Evolutionary conservation across 2,797 vertebrate genomes (phyloP), one percentile per base, ranked within the genome.

Genomic region (Sebastes nivosus): DNA sequence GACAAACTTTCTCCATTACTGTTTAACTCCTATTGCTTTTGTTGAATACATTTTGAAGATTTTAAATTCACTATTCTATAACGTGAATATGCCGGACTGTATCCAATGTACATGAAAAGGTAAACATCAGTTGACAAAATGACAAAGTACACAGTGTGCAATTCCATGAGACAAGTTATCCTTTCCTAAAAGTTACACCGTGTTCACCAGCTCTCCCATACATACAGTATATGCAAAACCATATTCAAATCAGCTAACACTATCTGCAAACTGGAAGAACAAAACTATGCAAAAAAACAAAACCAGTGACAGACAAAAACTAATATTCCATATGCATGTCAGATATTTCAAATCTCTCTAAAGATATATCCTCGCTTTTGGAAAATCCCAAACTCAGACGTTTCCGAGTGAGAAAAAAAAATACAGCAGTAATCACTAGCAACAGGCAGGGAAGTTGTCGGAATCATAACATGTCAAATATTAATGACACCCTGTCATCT

Each of bases 381-480:
- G 32, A 67, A 72, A 65, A 69, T 20, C n/a, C 50, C 25, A 72
- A 54, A 55, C 29, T 67, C 36, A 10, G 24, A 32, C 16, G 50
- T 63, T 74, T 77, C 25, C 20, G 9, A 52, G 52, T 29, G 3
- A 36, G n/a, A 72, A 55, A 65, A 27, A 72, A 72, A 20, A 73
- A 83, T 59, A 64, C 25, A 72, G 50, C 73, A 79, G 70, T 80
- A 75, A 52, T 80, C 78, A 77, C 52, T 9, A 87, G 92, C 92
- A 94, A 93, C 93, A 95, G 90, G 94, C 91, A 76, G 82, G 71
- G 85, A 94, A 94, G 92, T 95, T 95, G 88, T 83, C 76, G 2
- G 83, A 85, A 91, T 88, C 83, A 82, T 57, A 88, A 85, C 81
- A 77, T 86, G 79, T 91, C 83, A 90, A 84, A 89, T 80, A 88